Conservation (phyloP, 2,888 invertebrate species). For the Agonum fuliginosum region DNA sequence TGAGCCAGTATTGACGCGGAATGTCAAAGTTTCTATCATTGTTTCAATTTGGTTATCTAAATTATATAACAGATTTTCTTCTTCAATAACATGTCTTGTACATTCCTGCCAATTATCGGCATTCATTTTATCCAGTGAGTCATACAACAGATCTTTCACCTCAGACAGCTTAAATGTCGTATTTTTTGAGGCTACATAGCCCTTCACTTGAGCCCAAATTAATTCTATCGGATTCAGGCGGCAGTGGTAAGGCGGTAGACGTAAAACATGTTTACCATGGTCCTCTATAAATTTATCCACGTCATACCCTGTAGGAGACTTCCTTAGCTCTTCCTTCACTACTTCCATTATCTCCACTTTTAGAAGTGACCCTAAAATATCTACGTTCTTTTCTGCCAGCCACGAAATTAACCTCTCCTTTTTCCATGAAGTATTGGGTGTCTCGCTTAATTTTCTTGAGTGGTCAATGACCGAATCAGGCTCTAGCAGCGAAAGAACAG, state of each 20-base stretch:
- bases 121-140: neutral
- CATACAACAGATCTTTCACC: neutral
- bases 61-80: constrained; percentile 6
- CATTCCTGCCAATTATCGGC: neutral
- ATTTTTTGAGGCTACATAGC: constrained; percentile 15
- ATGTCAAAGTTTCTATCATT: neutral
- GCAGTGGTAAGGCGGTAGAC: constrained; percentile 5
- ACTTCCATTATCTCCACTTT: constrained; percentile 32
- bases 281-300: neutral
- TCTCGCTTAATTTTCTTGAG: constrained; percentile 60
- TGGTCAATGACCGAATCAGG: constrained; percentile 52
- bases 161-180: constrained; percentile 17
- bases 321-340: neutral
- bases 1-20: too few relatives aligned
- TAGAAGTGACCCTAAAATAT: too few relatives aligned
- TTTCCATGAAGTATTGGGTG: constrained; percentile 54
- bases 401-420: too few relatives aligned
- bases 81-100: neutral
- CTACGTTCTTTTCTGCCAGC: too few relatives aligned
- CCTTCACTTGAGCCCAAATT: constrained; percentile 31
- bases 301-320: neutral
- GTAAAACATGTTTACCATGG: neutral
- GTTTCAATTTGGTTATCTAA: neutral
- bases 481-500: constrained; percentile 48
- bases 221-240: constrained; percentile 5